Base-by-base conservation (phyloP, 2,113 vertebrate genomes). In the Abramis brama region DNA sequence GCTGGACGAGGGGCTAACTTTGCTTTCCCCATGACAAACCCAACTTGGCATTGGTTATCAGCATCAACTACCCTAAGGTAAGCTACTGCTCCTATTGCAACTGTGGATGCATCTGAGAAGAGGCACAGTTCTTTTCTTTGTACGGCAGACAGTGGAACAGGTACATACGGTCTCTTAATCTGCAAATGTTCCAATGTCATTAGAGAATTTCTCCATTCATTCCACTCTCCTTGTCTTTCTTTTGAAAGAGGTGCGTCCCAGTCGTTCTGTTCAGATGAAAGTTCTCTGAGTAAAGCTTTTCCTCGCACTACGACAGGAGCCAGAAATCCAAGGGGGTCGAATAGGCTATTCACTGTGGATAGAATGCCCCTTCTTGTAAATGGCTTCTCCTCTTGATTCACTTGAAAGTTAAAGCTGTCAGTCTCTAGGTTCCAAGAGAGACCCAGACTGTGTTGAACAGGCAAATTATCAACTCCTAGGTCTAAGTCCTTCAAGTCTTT, bases 1-100 rank as follows among this genome's bases (percentile, higher is more conserved):
- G 30, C 81, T 45, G 62, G 83, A 6, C 13, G 10, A 33, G 76
- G 86, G 6, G 86, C 86, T 64, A 90, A 21, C 36, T 89, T 89
- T 3, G 86, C 60, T 21, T 87, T 87, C 1, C 85, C 68, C 47
- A 84, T 85, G 3, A 89, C 19, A 30, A 89, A 86, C 36, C 86
- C 85, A 13, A 87, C 59, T 52, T 87, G 85, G 2, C 6, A 45
- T 64, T 85, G 79, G 3, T 77, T 64, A 23, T 66, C 23, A 27
- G 1, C 4, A 2, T 79, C 59, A 8, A 70, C 4, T 19, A 33
- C 78, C n/a, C 36, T 76, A 10, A 89, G 30, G 62, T 82, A 87
- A 11, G 78, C 77, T 30, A 82, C 82, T 27, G 60, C 77, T 81
- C 30, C 52, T 60, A 85, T 82, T 1, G 82, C 27, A 9, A 23